Evolutionary conservation across 1,140 invertebrate genomes (phyloP).

Genomic region (Trachymyrmex septentrionalis): DNA sequence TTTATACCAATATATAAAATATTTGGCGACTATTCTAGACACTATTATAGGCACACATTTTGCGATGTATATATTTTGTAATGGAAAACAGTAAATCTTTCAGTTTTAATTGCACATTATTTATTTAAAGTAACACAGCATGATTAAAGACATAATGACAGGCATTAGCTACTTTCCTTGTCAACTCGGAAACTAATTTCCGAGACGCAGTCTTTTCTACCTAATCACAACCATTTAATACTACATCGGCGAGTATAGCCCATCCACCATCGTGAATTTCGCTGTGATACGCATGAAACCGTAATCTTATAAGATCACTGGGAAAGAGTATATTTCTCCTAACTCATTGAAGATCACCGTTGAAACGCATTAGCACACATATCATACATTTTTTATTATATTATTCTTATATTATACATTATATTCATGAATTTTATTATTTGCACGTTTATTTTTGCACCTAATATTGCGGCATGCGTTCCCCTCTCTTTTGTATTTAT

Average conservation of each 20-base stretch:
- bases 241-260: slow-evolving; percentile 68
- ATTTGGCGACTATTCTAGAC: too few relatives aligned
- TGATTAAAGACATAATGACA: slow-evolving; percentile 34
- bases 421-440: slow-evolving; percentile 31
- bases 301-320: slow-evolving; percentile 2
- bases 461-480: slow-evolving; percentile 7
- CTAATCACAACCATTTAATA: slow-evolving; percentile 78
- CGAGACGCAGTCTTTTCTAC: slow-evolving; percentile 48
- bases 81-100: background rate
- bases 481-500: background rate
- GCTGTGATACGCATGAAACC: slow-evolving; percentile 29
- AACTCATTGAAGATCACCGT: slow-evolving; percentile 5
- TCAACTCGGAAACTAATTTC: slow-evolving; percentile 17
- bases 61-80: background rate
- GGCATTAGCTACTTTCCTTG: slow-evolving; percentile 44
- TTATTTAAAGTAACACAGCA: slow-evolving; percentile 39
- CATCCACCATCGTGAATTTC: slow-evolving; percentile 23
- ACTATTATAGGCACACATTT: background rate
- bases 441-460: background rate
- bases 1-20: too few relatives aligned
- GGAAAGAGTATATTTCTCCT: background rate
- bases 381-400: slow-evolving; percentile 8
- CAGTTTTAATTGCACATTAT: slow-evolving; percentile 14
- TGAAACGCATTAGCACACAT: slow-evolving; percentile 13
- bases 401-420: slow-evolving; percentile 29